Base-by-base conservation (phyloP, 2,113 vertebrate species). In the Anser cygnoides region DNA sequence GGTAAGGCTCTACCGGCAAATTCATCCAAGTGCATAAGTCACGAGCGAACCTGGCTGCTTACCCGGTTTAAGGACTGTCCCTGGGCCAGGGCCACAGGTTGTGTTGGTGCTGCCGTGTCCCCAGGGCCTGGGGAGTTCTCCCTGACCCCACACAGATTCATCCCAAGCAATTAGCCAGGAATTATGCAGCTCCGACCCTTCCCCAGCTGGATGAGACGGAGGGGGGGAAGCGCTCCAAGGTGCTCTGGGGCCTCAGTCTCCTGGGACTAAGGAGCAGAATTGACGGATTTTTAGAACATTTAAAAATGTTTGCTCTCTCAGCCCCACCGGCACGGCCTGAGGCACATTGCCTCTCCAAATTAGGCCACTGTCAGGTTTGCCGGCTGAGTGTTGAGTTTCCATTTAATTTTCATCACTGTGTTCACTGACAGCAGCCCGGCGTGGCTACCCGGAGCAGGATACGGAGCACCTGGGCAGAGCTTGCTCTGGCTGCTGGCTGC, bases 361-460 rank as follows among this genome's bases (percentile, higher is more conserved):
- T 81, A 96, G 80, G 92, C 70, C 86, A 37, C 80, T 89, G 93
- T 89, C 95, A 94, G 89, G 57, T 87, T 89, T 92, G 58, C 50
- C 2, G 28, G 70, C 88, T 89, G 89, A 67, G 77, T 16, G 39
- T 31, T 43, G 61, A 87, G 80, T 52, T 87, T 96, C 84, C 90
- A 4, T 90, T 55, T 82, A 14, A 59, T 92, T 95, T 87, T 82
- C 88, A 82, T 58, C 77, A 19, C 57, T 70, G 11, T 0, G 13
- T 76, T 91, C 49, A 3, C 79, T 74, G 68, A 20, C 66, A 84
- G 96, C 93, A 82, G 89, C 92, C 83, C 28, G 2, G 0, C 35
- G 71, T 9, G 86, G 61, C 39, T 89, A 54, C 11, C 80, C 31
- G 6, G 76, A 37, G 80, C 77, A 11, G 87, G 91, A 87, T 68